Base-by-base conservation (phyloP, 2,888 invertebrate genomes). In the Troides aeacus region DNA sequence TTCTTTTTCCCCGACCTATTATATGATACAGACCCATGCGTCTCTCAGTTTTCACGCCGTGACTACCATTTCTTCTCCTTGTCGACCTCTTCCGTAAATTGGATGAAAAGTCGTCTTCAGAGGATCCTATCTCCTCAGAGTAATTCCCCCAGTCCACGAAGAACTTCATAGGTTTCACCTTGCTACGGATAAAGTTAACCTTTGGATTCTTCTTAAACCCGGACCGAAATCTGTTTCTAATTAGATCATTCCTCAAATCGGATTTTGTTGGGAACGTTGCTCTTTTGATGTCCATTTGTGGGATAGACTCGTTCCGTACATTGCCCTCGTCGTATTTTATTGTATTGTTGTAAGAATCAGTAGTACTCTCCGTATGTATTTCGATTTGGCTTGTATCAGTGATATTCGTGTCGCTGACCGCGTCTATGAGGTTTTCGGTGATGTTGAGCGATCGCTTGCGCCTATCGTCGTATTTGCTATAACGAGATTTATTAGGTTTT, bases 71-170 rank as follows among this genome's bases (percentile, higher is more conserved):
- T 36, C 77, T 80, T 68, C 75, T 81, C 23, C 74, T 79, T 0
- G 77, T 72, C 0, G 79, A 77, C 3, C 79, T 75, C 64, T 80
- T 84, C 72, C 74, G 82, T 53, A 81, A 66, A 72, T 82, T 83
- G 0, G 76, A 75, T 5, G 84, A 81, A 18, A 82, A 78, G 39
- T 85, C 84, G 65, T 87, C 86, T 71, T 86, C 88, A 0, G 81
- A 80, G 1, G 84, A 83, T 1, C 61, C 69, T 0, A 78, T 46
- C 1, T 86, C 79, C 8, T 72, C 82, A 0, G 80, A 77, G 6
- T 76, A 78, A 0, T 71, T 75, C 0, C 71, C 76, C 64, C 77
- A 74, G 56, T 77, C 76, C 0, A 74, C 69, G 1, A 73, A 74
- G 36, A 76, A 73, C 18, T 72, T 76, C 57, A 74, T 77, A 0